phyloP scores from a whole-genome alignment of 2,888 invertebrate genomes.

The Heliconius cydno region DNA sequence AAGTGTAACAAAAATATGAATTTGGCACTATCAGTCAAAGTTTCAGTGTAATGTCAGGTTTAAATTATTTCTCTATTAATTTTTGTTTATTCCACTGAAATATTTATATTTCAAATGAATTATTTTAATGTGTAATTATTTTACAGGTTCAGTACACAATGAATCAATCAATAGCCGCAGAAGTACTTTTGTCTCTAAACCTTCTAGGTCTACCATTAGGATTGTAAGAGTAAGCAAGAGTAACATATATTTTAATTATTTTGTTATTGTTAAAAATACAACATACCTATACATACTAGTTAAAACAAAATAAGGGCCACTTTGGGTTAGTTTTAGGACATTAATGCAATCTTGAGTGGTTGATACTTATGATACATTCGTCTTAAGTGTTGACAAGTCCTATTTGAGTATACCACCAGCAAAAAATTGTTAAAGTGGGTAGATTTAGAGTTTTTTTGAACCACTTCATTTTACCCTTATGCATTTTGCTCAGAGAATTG shows the following conservation, averaged over 20 bases:
- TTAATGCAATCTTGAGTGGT: too few species aligned
- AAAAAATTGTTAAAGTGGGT: too few species aligned
- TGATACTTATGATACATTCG: too few species aligned
- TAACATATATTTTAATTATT: background rate
- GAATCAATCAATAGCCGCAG: constrained; percentile 76
- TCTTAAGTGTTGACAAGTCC: too few species aligned
- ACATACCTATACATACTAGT: too few species aligned
- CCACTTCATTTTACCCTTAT: too few species aligned
- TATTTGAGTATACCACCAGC: too few species aligned
- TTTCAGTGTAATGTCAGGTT: constrained; percentile 83
- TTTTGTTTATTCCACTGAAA: constrained; percentile 41
- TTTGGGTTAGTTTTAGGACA: too few species aligned
- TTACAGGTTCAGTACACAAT: constrained; percentile 77
- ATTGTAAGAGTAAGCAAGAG: constrained; percentile 69
- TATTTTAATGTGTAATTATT: constrained; percentile 47
- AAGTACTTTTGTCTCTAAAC: constrained; percentile 75
- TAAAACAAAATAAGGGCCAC: too few species aligned
- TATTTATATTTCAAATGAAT: constrained; percentile 42
- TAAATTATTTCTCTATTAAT: constrained; percentile 51
- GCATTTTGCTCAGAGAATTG: too few species aligned
- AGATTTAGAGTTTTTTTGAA: too few species aligned
- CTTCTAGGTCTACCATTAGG: constrained; percentile 71
- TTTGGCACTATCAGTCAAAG: constrained; percentile 76
- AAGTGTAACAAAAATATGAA: constrained; percentile 43
- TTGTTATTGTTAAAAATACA: background rate